A percentile compares a stretch with the other conserved stretches of the same genome.
Conservation (phyloP, 2,113 vertebrate genomes). For the Raja brachyura region DNA sequence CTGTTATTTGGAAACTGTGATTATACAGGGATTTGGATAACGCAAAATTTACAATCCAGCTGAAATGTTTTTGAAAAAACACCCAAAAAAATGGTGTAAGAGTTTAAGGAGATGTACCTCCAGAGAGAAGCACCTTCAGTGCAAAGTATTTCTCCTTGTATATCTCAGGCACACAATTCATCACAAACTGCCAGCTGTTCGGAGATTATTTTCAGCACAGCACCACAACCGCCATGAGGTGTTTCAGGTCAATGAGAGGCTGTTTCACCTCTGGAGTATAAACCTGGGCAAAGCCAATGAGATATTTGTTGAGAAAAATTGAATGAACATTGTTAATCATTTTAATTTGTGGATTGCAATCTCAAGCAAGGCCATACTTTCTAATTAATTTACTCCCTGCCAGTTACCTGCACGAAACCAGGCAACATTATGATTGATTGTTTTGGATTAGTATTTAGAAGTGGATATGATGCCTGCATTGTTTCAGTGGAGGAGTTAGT, state of each 20-base stretch:
- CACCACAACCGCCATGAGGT: neutral
- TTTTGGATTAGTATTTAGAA: neutral
- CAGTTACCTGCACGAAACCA: neutral
- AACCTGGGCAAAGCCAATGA: neutral
- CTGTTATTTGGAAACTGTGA: neutral
- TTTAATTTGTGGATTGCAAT: neutral
- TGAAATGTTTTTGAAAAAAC: neutral
- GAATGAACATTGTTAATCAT: constrained; percentile 16
- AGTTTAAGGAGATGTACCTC: neutral
- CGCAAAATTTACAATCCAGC: neutral
- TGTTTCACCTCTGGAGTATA: constrained; percentile 1
- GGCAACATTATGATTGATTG: neutral
- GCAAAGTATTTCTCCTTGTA: neutral
- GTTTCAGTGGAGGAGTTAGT: neutral
- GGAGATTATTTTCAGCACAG: neutral
- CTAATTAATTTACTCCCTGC: neutral
- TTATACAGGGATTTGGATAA: neutral
- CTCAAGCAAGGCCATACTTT: constrained; percentile 4
- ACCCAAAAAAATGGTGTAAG: neutral
- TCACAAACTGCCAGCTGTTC: neutral
- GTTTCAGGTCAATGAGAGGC: neutral
- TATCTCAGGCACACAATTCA: neutral
- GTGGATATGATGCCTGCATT: neutral
- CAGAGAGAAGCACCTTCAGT: neutral
- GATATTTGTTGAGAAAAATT: neutral